Base-by-base conservation (phyloP, 2,888 invertebrate genomes). In the Harpagoxenus sublaevis region DNA sequence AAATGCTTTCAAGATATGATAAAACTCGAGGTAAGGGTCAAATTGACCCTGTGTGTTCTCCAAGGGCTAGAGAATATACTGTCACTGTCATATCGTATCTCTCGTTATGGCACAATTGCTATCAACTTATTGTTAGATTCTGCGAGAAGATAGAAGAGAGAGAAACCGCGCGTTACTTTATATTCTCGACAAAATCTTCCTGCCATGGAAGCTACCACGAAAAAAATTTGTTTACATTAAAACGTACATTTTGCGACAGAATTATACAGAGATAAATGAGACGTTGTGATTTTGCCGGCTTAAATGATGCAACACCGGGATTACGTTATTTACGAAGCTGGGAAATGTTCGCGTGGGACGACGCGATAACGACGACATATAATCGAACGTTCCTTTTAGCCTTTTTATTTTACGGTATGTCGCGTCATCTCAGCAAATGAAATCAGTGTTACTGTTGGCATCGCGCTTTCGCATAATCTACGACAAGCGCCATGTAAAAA, bases 281-380 rank as follows among this genome's bases (percentile, higher is more conserved):
- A 23, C 23, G 23, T 23, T 70, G 57, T 68, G 53, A 79, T 71
- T 79, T 60, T 45, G 48, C 18, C 4, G 39, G 35, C 60, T 79
- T 60, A 57, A 79, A 48, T 71, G 35, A 79, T 48, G 71, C 60
- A 71, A 79, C 71, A 57, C 31, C 60, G 18, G 79, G 28, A 57
- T 79, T 60, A 35, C 35, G 70, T 79, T 70, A 45, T 70, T 79
- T 60, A 35, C 48, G 12, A 35, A 31, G 18, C 48, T 28, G 42
- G 53, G 12, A 51, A 70, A 70, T 12, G 35, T 35, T 35, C 15
- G 45, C 5, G 10, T 31, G 45, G 35, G 42, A 48, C 15, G 23
- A 70, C 45, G 15, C 35, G n/a, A 57, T 35, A 79, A 57, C n/a
- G 42, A 31, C 6, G 55, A 9, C 60, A 48, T 35, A 57, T 4